Conservation (phyloP, 2,888 invertebrate species). For the Platynereis dumerilii region DNA sequence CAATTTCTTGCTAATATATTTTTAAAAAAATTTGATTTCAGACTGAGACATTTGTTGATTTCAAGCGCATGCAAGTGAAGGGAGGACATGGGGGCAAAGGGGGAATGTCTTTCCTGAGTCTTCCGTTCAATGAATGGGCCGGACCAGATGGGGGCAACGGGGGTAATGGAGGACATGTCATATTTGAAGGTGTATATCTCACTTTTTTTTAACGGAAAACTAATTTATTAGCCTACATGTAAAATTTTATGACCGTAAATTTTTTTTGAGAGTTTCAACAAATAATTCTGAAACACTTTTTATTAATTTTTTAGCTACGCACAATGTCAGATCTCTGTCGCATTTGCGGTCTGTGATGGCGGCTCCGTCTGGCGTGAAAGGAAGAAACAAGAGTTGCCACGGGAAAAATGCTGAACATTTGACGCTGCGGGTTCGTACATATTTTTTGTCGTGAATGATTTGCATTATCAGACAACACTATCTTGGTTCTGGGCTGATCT, state of each 20-base stretch:
- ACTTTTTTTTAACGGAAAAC: neutral
- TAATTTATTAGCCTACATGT: no score
- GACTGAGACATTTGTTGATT: constrained; percentile 73
- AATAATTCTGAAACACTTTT: no score
- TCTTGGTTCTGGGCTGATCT: no score
- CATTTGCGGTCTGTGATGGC: constrained; percentile 70
- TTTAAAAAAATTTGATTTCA: constrained; percentile 14
- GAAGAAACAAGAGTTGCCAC: constrained; percentile 76
- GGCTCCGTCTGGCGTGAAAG: constrained; percentile 77
- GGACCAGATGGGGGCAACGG: constrained; percentile 94
- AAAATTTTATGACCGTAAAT: neutral
- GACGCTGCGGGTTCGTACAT: neutral
- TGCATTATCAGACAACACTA: no score
- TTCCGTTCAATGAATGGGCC: constrained; percentile 84
- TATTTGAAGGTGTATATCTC: constrained; percentile 73
- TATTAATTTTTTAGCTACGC: constrained; percentile 67
- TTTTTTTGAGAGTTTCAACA: neutral
- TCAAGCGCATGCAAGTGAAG: constrained; percentile 70
- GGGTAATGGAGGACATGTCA: constrained; percentile 92
- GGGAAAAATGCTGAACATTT: constrained; percentile 67
- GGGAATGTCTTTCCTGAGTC: constrained; percentile 82
- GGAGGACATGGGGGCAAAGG: constrained; percentile 96
- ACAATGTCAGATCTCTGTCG: constrained; percentile 74
- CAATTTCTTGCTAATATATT: no score
- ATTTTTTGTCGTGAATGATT: no score